phyloP scores from a whole-genome alignment of 2,113 vertebrate genomes.

The Narcine bancroftii region DNA sequence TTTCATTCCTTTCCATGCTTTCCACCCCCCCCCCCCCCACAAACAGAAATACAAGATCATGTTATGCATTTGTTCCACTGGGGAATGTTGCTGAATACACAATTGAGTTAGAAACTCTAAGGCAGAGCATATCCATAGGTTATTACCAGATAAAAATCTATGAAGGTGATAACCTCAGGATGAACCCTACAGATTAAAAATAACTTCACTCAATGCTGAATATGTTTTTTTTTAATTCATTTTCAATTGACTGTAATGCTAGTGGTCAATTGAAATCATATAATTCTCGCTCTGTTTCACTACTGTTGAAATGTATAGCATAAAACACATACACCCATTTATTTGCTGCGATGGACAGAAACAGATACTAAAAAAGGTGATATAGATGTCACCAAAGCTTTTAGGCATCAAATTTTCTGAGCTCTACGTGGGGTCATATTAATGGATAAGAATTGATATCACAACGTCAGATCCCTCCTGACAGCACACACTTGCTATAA shows the following conservation, averaged over 20 bases:
- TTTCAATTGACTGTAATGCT: conserved; percentile 53
- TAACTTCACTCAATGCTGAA: conserved; percentile 70
- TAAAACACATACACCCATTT: conserved; percentile 47
- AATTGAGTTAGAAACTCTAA: conserved; percentile 45
- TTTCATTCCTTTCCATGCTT: neutral
- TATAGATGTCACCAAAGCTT: neutral
- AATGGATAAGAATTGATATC: neutral
- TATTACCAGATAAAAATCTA: conserved; percentile 76
- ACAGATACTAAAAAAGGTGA: neutral
- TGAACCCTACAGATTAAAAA: conserved; percentile 76
- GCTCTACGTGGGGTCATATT: neutral
- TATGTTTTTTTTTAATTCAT: conserved; percentile 55
- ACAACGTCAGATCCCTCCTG: neutral
- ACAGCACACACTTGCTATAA: neutral
- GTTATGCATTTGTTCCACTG: neutral
- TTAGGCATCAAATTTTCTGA: neutral
- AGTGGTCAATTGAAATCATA: conserved; percentile 56
- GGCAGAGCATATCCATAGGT: conserved; percentile 60
- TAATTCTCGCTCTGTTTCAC: conserved; percentile 51
- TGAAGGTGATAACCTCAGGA: conserved; percentile 66
- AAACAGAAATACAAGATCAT: neutral
- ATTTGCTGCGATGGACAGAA: neutral
- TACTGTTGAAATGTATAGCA: conserved; percentile 61
- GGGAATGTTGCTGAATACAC: neutral
- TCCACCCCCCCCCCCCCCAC: too few relatives aligned